A percentile compares a stretch with the other conserved stretches of the same genome.
Conservation (phyloP, 2,888 invertebrate species). For the Entomobrya proxima region DNA sequence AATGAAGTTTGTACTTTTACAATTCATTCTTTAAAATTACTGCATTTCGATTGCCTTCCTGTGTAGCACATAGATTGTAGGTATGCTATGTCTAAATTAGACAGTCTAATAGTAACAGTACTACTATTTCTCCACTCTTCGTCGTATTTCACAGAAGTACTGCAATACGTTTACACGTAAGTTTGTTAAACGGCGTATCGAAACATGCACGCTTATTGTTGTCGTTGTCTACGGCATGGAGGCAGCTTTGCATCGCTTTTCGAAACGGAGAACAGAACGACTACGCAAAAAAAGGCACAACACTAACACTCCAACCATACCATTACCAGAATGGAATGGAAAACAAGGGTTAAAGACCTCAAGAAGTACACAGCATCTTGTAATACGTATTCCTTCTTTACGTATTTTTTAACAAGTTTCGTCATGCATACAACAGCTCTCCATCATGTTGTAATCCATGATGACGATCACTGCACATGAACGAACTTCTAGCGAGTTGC, state of each 20-base stretch:
- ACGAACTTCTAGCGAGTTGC: conserved; percentile 32
- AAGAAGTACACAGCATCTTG: conserved; percentile 57
- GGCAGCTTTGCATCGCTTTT: conserved; percentile 22
- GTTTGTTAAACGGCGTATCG: conserved; percentile 7
- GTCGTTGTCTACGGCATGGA: conserved; percentile 14
- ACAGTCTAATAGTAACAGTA: conserved; percentile 26
- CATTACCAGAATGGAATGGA: conserved; percentile 60
- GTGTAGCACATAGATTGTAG: neutral
- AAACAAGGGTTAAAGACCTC: conserved; percentile 68
- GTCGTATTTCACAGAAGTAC: neutral
- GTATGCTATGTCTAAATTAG: neutral
- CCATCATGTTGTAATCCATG: conserved; percentile 50
- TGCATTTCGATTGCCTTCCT: conserved; percentile 31
- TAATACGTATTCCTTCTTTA: conserved; percentile 58
- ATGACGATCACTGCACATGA: conserved; percentile 53
- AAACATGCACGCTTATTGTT: neutral
- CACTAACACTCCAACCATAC: conserved; percentile 25
- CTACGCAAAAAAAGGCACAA: conserved; percentile 45
- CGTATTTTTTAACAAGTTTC: conserved; percentile 54
- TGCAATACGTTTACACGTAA: neutral
- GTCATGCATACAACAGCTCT: conserved; percentile 47
- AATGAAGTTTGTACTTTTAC: neutral
- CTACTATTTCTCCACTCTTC: neutral
- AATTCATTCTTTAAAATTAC: conserved; percentile 6
- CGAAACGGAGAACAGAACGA: neutral